Conservation (phyloP, 2,113 vertebrate species). For the Gallinago jamesoni region DNA sequence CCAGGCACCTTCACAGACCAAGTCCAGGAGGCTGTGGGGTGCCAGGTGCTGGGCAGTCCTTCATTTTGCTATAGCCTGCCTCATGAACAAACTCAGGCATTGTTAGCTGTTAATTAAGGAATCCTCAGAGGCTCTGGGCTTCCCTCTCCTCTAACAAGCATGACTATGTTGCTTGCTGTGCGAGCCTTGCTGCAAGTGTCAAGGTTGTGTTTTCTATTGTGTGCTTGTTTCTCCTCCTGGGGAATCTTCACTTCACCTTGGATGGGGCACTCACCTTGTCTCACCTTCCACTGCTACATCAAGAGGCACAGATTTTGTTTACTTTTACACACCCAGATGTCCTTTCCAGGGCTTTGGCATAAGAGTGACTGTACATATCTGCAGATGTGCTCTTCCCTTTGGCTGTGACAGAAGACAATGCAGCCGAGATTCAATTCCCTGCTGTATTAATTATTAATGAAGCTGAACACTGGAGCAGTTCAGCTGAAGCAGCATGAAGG, state of each 20-base stretch:
- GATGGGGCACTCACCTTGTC: not conserved
- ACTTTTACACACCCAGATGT: not conserved
- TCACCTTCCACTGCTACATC: not conserved
- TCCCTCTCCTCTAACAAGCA: not conserved
- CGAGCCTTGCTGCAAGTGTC: rapidly evolving
- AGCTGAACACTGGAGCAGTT: not conserved
- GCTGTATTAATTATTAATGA: conserved; percentile 68
- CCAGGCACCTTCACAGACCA: rapidly evolving
- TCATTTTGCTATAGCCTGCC: not conserved
- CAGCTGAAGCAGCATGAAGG: conserved; percentile 37
- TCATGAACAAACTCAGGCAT: not conserved
- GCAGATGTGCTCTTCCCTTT: not conserved
- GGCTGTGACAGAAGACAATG: not conserved
- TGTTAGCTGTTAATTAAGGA: not conserved
- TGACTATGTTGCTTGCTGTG: not conserved
- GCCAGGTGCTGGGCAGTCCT: not conserved
- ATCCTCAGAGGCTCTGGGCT: not conserved
- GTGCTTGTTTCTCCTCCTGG: not conserved
- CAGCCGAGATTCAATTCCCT: rapidly evolving
- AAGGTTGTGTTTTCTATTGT: not conserved
- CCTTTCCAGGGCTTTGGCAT: not conserved
- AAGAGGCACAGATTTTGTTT: not conserved
- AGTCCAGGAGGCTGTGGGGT: rapidly evolving
- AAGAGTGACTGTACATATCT: not conserved
- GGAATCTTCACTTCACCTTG: not conserved